Base-by-base conservation (phyloP, 2,888 invertebrate species). In the Calephelis perditalis region DNA sequence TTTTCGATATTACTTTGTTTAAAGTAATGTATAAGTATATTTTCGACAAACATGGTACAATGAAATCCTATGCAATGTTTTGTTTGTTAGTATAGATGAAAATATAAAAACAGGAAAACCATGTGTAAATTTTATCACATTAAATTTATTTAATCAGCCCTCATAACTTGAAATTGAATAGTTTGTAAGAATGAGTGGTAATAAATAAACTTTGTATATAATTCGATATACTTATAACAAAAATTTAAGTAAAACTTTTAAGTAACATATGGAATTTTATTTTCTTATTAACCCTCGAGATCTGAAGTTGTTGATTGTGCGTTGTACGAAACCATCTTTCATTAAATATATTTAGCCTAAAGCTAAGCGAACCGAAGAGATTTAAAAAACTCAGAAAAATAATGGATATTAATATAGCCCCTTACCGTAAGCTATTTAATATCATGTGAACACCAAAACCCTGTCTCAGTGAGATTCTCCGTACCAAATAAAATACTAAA, bases 181-280 rank as follows among this genome's bases (percentile, higher is more conserved):
- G 86, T 77, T 78, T 73, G 65, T 86, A 87, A 86, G 86, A 80
- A 77, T 79, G 87, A 86, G 84, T 84, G 84, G 81, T 84, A 82
- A 79, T 78, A 79, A 68, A 65, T 60, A 62, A 85, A 86, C 81
- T 82, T 82, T 88, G 86, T 89, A 88, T 84, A 89, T 90, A 89
- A 80, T 86, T 87, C 84, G 85, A 78, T 84, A 87, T 86, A 54
- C 52, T 54, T 54, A 87, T 83, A 86, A 85, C 78, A 75, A 73
- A 75, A 79, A 79, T 81, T 81, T 86, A 89, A 88, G 87, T 85
- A 91, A 88, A 91, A 82, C 84, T 88, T 86, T 87, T 86, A 87
- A 86, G 86, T 86, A 85, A 86, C 74, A 84, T 81, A 81, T 71
- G 77, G 86, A 77, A 83, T 89, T 89, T 90, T 78, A 86, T 89